phyloP scores from a whole-genome alignment of 2,888 invertebrate species.

The Yponomeuta cagnagella region DNA sequence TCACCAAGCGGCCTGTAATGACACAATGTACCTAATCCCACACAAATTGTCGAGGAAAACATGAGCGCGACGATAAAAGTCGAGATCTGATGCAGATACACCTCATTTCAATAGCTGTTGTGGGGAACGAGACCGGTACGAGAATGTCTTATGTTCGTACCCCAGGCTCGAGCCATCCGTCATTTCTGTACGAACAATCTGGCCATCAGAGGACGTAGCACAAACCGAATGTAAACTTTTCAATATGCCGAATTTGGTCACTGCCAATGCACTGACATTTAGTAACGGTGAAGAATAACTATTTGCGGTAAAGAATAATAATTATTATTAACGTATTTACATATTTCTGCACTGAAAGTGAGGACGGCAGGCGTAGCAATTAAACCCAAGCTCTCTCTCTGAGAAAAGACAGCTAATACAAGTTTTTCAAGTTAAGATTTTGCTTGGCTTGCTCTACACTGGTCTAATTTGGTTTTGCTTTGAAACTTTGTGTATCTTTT shows the following conservation, averaged over 20 bases:
- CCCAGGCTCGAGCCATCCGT: slow-evolving; percentile 52
- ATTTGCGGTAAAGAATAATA: no score
- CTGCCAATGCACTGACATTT: neutral
- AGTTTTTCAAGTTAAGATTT: no score
- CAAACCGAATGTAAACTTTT: neutral
- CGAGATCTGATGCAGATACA: slow-evolving; percentile 60
- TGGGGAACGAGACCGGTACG: slow-evolving; percentile 33
- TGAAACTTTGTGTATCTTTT: no score
- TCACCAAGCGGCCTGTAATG: slow-evolving; percentile 15
- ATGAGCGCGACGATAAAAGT: slow-evolving; percentile 52
- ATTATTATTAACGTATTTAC: no score
- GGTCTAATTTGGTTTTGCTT: no score
- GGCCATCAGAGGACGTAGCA: slow-evolving; percentile 28
- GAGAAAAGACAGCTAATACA: no score
- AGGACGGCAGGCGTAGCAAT: no score
- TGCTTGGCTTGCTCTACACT: no score
- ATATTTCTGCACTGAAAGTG: no score
- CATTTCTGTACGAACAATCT: slow-evolving; percentile 39
- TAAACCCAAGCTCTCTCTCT: no score
- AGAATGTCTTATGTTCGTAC: slow-evolving; percentile 48
- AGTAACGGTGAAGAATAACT: no score
- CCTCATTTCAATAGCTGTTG: slow-evolving; percentile 70
- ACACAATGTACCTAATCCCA: slow-evolving; percentile 54
- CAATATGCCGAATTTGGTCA: neutral
- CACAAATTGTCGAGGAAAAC: slow-evolving; percentile 59